Base-by-base conservation (phyloP, 2,797 vertebrate species). In the Tiaroga cobitis region DNA sequence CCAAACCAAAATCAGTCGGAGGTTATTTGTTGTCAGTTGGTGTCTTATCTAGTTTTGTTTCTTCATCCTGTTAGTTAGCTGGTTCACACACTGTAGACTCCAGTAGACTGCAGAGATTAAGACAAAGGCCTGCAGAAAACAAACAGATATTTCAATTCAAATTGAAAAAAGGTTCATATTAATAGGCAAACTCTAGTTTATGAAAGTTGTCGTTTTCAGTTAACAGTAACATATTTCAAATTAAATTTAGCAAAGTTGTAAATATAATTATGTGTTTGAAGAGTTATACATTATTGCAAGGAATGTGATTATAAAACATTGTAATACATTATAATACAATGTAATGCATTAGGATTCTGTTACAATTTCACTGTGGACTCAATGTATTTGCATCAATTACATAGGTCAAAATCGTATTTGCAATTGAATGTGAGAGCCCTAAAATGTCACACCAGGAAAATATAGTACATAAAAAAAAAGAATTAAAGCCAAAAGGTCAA, bases 101-200 rank as follows among this genome's bases (percentile, higher is more conserved):
- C 97, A 99, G 92, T 94, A 96, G 80, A 95, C 93, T 92, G 95
- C 87, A 32, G 94, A 96, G 93, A 97, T 89, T 79, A 92, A 93
- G 94, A 97, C 97, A 93, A 97, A 94, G 81, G 95, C 94, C 98
- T 99, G 87, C 21, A 92, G 89, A 80, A 93, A 46, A 91, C 29
- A 82, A 32, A 34, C 74, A 75, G 19, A 34, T 72, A 51, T 43
- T 72, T 8, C 69, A 2, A 61, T 34, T 37, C 9, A 15, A 26
- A 49, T 16, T 32, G 1, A 69, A 80, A 79, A 19, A 26, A 29
- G 39, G 8, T 29, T 16, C 8, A 72, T 43, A 46, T 56, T 7
- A 51, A 2, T 5, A 80, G 19, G 46, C 15, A 49, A 49, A 49
- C 7, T n/a, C 32, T 37, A 16, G 11, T 37, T 46, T 46, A 46